A percentile compares a stretch with the other conserved stretches of the same genome.
Evolutionary conservation across 2,888 invertebrate genomes (phyloP).

Genomic region (Thymelicus sylvestris): DNA sequence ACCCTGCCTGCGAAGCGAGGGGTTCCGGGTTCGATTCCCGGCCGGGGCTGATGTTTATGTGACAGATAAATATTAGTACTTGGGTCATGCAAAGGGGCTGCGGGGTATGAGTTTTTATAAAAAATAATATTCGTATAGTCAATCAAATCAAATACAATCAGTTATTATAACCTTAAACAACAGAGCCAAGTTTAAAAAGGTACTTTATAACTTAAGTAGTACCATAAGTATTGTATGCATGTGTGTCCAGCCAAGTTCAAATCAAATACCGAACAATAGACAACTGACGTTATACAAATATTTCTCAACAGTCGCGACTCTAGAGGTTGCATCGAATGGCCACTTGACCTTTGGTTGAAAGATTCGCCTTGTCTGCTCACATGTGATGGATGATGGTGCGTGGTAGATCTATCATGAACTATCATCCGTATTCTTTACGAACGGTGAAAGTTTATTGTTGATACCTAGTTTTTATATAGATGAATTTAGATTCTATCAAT

Average conservation of each 20-base stretch:
- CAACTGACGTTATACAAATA: slow-evolving; percentile 25
- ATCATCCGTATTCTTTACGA: background rate
- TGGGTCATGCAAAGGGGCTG: no score
- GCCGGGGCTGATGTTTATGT: no score
- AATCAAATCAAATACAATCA: no score
- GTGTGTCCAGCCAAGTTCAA: slow-evolving; percentile 7
- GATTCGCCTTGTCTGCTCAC: slow-evolving; percentile 24
- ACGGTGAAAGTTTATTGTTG: background rate
- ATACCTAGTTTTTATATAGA: background rate
- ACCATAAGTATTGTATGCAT: background rate
- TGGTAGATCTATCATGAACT: slow-evolving; percentile 9
- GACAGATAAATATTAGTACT: no score
- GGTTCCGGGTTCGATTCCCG: no score
- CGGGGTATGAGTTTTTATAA: no score
- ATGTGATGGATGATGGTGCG: slow-evolving; percentile 22
- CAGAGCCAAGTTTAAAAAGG: background rate
- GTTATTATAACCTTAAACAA: no score
- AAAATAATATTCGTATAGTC: no score
- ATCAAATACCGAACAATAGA: slow-evolving; percentile 26
- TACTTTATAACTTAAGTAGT: background rate
- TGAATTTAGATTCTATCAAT: no score
- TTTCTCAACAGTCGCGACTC: slow-evolving; percentile 32
- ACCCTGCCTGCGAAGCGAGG: no score
- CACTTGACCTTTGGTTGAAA: slow-evolving; percentile 35
- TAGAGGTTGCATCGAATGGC: slow-evolving; percentile 13